Evolutionary conservation across 2,888 invertebrate species (phyloP).

Genomic region (Synanthedon formicaeformis): DNA sequence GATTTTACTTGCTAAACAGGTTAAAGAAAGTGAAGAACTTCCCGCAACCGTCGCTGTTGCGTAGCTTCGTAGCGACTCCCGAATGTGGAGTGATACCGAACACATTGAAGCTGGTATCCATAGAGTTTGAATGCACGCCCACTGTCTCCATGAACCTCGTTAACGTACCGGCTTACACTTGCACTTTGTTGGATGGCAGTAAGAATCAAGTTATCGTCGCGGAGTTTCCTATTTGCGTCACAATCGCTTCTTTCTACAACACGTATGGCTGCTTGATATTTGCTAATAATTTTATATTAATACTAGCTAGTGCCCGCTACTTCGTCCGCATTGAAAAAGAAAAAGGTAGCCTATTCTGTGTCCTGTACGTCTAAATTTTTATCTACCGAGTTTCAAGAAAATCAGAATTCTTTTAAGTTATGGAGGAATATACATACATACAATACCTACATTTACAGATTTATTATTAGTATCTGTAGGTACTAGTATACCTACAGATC

Average conservation of each 20-base stretch:
- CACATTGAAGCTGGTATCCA: slow-evolving; percentile 26
- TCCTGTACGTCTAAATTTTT: too few species aligned
- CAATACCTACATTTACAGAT: too few species aligned
- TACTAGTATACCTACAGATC: too few species aligned
- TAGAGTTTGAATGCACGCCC: slow-evolving; percentile 54
- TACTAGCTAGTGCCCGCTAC: neutral
- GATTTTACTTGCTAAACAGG: slow-evolving; percentile 16
- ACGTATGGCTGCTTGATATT: slow-evolving; percentile 31
- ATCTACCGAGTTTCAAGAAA: too few species aligned
- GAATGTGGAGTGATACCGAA: slow-evolving; percentile 47
- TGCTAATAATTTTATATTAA: neutral
- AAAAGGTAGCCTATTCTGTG: too few species aligned
- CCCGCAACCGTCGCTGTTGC: slow-evolving; percentile 47
- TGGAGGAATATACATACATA: too few species aligned
- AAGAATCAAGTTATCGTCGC: slow-evolving; percentile 58
- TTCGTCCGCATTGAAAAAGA: too few species aligned
- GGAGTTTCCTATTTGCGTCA: slow-evolving; percentile 53
- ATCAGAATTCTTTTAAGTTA: too few species aligned
- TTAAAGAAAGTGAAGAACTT: slow-evolving; percentile 59
- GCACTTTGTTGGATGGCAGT: slow-evolving; percentile 54
- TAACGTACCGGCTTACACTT: slow-evolving; percentile 51
- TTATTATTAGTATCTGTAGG: too few species aligned
- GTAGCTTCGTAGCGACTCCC: slow-evolving; percentile 38
- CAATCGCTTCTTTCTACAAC: slow-evolving; percentile 60
- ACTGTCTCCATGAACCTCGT: slow-evolving; percentile 48